Percentiles rank a stretch among this genome's conserved stretches.
Evolutionary conservation across 2,113 vertebrate species (phyloP).

Genomic region (Thymallus thymallus): DNA sequence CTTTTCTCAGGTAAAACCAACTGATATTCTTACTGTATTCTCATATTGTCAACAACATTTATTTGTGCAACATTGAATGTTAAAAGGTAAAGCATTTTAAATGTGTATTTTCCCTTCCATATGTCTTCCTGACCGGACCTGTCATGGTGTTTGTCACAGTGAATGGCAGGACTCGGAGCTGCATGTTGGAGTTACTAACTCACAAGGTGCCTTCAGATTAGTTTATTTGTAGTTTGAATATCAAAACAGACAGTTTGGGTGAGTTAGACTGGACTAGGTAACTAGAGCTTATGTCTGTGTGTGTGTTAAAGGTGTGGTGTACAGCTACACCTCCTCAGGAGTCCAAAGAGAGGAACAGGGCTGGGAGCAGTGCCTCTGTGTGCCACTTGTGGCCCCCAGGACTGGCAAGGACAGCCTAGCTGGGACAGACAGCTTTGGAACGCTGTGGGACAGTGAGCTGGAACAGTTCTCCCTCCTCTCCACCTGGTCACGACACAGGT

Average conservation of each 20-base stretch:
- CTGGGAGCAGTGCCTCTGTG: constrained; percentile 79
- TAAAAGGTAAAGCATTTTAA: not conserved
- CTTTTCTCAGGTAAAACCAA: constrained; percentile 41
- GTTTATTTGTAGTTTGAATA: not conserved
- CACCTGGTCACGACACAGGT: constrained; percentile 78
- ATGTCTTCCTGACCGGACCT: not conserved
- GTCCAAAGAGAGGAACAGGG: constrained; percentile 62
- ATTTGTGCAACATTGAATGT: not conserved
- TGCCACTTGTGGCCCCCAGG: constrained; percentile 72
- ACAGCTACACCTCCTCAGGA: constrained; percentile 73
- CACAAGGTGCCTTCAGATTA: constrained; percentile 61
- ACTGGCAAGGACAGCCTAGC: constrained; percentile 19
- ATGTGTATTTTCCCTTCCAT: not conserved
- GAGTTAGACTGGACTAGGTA: too few species aligned
- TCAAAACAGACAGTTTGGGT: not conserved
- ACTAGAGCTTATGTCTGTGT: not conserved
- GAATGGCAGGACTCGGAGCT: constrained; percentile 70
- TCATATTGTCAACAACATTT: not conserved
- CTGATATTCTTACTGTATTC: not conserved
- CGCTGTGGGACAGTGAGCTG: constrained; percentile 79
- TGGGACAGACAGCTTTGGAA: constrained; percentile 54
- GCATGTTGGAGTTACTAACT: constrained; percentile 80
- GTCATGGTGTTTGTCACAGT: constrained; percentile 26
- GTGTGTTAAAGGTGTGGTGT: constrained; percentile 75
- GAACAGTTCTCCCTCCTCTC: constrained; percentile 69